These are phyloP conservation scores for Ophioninae sp. DNA, from an alignment of 2,888 invertebrate species.

Conservation along the genomic window DNA sequence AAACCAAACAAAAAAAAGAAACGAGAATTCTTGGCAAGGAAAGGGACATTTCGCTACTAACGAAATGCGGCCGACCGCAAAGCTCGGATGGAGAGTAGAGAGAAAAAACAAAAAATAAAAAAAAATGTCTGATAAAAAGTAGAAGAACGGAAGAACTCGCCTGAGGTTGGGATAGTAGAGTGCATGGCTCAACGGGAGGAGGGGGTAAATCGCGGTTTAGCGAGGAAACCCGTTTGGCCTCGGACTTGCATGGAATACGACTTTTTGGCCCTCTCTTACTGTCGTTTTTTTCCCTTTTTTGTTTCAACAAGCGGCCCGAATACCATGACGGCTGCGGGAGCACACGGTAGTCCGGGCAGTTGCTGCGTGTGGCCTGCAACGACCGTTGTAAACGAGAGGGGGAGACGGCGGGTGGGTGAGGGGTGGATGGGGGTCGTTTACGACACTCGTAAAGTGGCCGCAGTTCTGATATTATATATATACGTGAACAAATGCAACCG, in stretches of 20 bases:
- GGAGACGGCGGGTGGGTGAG: no score
- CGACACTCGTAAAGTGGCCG: conserved; percentile 73
- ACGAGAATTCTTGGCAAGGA: conserved; percentile 50
- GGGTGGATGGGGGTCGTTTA: conserved; percentile 67
- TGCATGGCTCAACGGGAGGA: conserved; percentile 43
- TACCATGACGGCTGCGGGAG: conserved; percentile 43
- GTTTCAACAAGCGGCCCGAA: conserved; percentile 71
- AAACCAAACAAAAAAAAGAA: conserved; percentile 47
- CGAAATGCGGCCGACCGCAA: conserved; percentile 57
- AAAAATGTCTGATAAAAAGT: conserved; percentile 45
- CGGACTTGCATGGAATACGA: conserved; percentile 53
- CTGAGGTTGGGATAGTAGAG: conserved; percentile 47
- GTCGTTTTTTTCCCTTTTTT: conserved; percentile 15
- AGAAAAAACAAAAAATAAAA: conserved; percentile 31
- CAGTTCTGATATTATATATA: conserved; percentile 62
- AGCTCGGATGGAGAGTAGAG: conserved; percentile 21
- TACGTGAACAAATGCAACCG: conserved; percentile 48
- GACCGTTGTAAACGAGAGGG: conserved; percentile 70
- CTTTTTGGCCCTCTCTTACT: conserved; percentile 1
- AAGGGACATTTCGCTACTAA: conserved; percentile 46
- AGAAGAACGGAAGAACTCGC: conserved; percentile 52
- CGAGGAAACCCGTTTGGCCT: conserved; percentile 53
- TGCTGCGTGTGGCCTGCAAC: conserved; percentile 68
- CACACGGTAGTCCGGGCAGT: conserved; percentile 67
- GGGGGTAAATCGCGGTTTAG: conserved; percentile 61